A percentile compares a stretch with the other conserved stretches of the same genome.
phyloP scores from a whole-genome alignment of 1,140 invertebrate species.

The Drosophila serrata region DNA sequence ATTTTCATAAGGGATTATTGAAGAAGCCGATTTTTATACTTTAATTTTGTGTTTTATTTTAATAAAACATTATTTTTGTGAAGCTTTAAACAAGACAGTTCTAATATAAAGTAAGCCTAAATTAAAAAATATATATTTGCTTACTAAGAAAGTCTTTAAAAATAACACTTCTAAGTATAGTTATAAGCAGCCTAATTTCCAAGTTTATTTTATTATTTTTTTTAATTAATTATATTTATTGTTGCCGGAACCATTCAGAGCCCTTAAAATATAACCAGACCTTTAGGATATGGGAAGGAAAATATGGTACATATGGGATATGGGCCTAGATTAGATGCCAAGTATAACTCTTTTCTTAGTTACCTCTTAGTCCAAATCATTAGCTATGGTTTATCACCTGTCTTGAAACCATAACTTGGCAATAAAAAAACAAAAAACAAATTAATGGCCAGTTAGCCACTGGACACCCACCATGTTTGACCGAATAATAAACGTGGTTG shows the following conservation, averaged over 20 bases:
- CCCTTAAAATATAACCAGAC: no score
- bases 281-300: no score
- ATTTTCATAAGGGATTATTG: not conserved
- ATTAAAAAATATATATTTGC: not conserved
- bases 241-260: no score
- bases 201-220: no score
- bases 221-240: no score
- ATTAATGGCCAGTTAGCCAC: not conserved
- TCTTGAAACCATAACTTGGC: no score
- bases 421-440: not conserved
- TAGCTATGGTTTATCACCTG: not conserved
- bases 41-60: not conserved
- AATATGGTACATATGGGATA: no score
- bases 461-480: slow-evolving; percentile 34
- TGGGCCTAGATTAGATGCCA: no score
- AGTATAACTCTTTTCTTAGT: not conserved
- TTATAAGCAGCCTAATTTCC: not conserved
- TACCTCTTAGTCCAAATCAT: not conserved
- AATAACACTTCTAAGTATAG: not conserved
- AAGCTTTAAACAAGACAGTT: not conserved
- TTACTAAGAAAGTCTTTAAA: not conserved
- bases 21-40: not conserved
- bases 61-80: not conserved
- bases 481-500: not conserved
- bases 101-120: not conserved